phyloP scores from a whole-genome alignment of 1,140 invertebrate genomes.

The Drusus annulatus region DNA sequence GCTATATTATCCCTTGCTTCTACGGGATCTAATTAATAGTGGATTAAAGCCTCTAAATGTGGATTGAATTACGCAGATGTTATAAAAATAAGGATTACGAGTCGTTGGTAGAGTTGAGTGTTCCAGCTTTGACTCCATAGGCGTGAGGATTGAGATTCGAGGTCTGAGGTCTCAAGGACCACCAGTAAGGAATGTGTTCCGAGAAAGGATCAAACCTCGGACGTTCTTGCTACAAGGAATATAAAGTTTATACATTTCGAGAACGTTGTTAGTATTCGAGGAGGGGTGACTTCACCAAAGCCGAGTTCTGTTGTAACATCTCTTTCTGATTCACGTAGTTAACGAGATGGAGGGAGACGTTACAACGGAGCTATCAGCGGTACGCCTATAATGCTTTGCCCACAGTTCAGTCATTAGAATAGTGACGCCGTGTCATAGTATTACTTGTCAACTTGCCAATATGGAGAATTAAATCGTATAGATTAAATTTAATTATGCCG shows the following conservation, averaged over 20 bases:
- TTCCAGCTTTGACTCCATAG: neutral
- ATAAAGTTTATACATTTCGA: constrained; percentile 55
- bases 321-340: neutral
- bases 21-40: neutral
- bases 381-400: neutral
- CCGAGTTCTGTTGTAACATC: neutral
- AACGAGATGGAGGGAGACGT: no score
- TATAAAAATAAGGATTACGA: no score
- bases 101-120: neutral
- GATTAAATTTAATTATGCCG: no score
- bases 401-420: neutral
- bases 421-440: constrained; percentile 4
- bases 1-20: no score
- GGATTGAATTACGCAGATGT: neutral
- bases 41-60: neutral
- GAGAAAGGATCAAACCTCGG: constrained; percentile 51
- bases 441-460: neutral
- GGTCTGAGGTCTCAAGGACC: constrained; percentile 41
- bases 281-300: constrained; percentile 18
- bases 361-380: neutral
- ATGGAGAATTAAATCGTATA: neutral
- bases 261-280: constrained; percentile 49
- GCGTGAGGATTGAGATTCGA: no score
- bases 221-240: constrained; percentile 50
- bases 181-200: constrained; percentile 52